phyloP scores from a whole-genome alignment of 1,140 invertebrate species.

The Ctenoplectra terminalis region DNA sequence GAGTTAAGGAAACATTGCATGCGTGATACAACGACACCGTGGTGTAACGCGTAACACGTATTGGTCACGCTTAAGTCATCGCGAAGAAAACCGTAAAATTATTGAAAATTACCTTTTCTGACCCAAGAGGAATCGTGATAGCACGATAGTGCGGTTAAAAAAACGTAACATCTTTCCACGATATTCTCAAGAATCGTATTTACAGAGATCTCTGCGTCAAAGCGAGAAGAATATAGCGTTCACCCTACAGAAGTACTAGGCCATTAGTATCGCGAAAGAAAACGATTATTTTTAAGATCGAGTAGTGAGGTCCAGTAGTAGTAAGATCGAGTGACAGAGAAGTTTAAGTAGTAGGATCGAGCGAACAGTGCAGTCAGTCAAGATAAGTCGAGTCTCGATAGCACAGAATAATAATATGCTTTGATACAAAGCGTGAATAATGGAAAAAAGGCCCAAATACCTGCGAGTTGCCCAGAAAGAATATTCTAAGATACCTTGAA shows the following conservation, averaged over 20 bases:
- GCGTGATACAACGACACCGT: neutral
- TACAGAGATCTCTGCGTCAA: conserved; percentile 33
- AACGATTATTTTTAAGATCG: conserved; percentile 48
- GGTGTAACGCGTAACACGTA: neutral
- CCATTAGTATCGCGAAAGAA: conserved; percentile 48
- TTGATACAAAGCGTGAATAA: conserved; percentile 69
- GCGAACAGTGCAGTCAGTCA: conserved; percentile 69
- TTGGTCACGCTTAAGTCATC: conserved; percentile 46
- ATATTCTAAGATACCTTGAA: conserved; percentile 13
- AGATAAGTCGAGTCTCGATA: conserved; percentile 74
- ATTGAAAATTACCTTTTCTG: conserved; percentile 45
- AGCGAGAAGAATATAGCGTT: neutral
- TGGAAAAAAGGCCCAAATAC: conserved; percentile 57
- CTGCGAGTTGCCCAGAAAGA: conserved; percentile 57
- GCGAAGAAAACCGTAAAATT: conserved; percentile 58
- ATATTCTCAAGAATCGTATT: conserved; percentile 31
- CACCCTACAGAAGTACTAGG: conserved; percentile 4
- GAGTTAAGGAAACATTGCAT: neutral
- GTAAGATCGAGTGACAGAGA: conserved; percentile 25
- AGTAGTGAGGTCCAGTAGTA: no score
- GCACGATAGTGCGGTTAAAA: neutral
- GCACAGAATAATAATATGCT: conserved; percentile 76
- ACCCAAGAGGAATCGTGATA: neutral
- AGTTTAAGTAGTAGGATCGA: neutral
- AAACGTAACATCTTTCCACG: neutral